phyloP scores from a whole-genome alignment of 2,113 vertebrate genomes.

The Anoura caudifer region DNA sequence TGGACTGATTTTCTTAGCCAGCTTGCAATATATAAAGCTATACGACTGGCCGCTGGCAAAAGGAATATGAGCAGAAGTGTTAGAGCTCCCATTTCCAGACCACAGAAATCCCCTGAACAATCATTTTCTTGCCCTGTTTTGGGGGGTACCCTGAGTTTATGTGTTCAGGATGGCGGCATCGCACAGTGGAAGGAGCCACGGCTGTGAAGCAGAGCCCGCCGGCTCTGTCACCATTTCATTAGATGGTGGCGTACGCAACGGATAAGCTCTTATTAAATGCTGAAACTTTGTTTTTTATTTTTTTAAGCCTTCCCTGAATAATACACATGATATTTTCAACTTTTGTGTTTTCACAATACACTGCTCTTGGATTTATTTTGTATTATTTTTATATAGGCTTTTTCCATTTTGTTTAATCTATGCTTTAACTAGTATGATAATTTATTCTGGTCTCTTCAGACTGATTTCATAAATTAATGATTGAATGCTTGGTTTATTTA shows the following conservation, averaged over 20 bases:
- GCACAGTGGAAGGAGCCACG: background rate
- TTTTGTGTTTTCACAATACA: background rate
- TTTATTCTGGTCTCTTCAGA: constrained; percentile 10
- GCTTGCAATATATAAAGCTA: background rate
- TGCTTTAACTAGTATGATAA: background rate
- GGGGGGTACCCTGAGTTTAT: background rate
- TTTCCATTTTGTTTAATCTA: background rate
- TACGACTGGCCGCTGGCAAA: background rate
- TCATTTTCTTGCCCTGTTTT: background rate
- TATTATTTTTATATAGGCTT: background rate
- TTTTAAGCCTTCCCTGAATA: background rate
- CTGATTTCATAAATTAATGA: constrained; percentile 25
- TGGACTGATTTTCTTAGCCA: background rate
- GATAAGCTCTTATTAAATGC: background rate
- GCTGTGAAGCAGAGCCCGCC: background rate
- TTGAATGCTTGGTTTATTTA: background rate
- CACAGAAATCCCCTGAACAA: background rate
- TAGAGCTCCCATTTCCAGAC: background rate
- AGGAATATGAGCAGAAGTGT: background rate
- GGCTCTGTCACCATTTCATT: background rate
- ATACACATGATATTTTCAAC: background rate
- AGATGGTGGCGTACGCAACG: background rate
- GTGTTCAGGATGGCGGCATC: background rate
- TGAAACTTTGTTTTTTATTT: background rate
- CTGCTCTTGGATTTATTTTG: background rate